These are phyloP conservation scores for Enteromius afrohamiltoni DNA, from an alignment of 2,797 vertebrate species.

Conservation along the genomic window DNA sequence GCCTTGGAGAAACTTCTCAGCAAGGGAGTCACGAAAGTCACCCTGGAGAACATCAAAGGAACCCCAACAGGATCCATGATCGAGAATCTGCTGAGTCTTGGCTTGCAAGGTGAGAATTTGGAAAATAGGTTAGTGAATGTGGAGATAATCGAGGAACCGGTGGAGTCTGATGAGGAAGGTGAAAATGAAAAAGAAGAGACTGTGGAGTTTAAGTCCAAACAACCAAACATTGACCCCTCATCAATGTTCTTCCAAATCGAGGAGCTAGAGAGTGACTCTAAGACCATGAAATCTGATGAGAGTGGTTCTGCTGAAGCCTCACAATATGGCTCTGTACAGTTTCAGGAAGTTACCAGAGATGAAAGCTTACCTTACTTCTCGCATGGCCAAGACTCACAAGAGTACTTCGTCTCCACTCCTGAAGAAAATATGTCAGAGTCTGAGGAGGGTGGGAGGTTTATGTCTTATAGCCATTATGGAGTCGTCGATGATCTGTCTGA, in stretches of 20 bases:
- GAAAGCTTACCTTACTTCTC: slow-evolving; percentile 68
- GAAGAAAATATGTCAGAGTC: slow-evolving; percentile 82
- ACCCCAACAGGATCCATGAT: slow-evolving; percentile 82
- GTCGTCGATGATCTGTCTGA: slow-evolving; percentile 80
- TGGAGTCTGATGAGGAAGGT: slow-evolving; percentile 78
- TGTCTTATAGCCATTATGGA: slow-evolving; percentile 86
- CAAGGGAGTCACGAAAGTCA: slow-evolving; percentile 78
- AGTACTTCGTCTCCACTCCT: slow-evolving; percentile 94
- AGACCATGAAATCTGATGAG: slow-evolving; percentile 61
- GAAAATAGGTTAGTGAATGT: slow-evolving; percentile 85
- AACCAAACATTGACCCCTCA: slow-evolving; percentile 70
- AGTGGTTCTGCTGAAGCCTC: slow-evolving; percentile 53
- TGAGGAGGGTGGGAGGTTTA: slow-evolving; percentile 79
- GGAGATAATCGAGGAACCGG: slow-evolving; percentile 88
- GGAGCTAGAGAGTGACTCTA: slow-evolving; percentile 83
- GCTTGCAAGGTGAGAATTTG: slow-evolving; percentile 75
- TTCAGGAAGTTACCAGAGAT: slow-evolving; percentile 77
- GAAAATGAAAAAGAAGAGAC: slow-evolving; percentile 82
- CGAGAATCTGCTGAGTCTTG: slow-evolving; percentile 81
- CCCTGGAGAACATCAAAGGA: slow-evolving; percentile 79
- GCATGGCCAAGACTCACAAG: slow-evolving; percentile 77
- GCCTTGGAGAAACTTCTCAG: slow-evolving; percentile 77
- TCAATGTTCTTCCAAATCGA: slow-evolving; percentile 85
- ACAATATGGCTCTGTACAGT: slow-evolving; percentile 70
- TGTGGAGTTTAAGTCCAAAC: slow-evolving; percentile 72